A percentile compares a stretch with the other conserved stretches of the same genome.
Conservation (phyloP, 2,797 vertebrate genomes). For the Eulemur albifrons region DNA sequence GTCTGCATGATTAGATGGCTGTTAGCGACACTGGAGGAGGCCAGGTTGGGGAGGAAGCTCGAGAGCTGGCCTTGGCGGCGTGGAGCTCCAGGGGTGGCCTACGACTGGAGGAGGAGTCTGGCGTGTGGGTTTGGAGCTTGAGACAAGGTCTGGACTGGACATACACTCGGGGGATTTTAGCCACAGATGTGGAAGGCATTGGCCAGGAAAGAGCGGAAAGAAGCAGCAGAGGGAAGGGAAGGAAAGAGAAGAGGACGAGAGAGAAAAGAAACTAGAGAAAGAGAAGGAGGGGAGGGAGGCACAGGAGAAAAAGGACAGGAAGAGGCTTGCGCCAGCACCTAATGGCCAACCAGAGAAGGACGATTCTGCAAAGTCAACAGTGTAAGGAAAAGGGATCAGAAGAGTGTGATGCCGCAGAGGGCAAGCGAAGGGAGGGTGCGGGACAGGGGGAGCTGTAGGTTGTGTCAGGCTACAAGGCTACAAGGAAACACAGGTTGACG, state of each 20-base stretch:
- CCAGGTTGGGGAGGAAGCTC: neutral
- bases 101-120: neutral
- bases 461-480: neutral
- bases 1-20: neutral
- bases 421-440: neutral
- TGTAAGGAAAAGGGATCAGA: neutral
- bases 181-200: neutral
- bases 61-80: fast-evolving
- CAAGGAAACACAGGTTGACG: neutral
- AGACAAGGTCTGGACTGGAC: neutral
- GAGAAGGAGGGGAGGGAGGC: no score
- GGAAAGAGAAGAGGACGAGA: neutral
- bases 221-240: neutral
- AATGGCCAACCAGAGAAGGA: neutral
- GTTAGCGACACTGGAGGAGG: neutral
- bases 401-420: neutral
- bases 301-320: neutral
- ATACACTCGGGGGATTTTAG: neutral
- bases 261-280: neutral
- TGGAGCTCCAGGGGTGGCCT: neutral
- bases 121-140: neutral
- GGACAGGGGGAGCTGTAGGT: neutral
- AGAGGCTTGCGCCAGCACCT: no score
- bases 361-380: neutral
- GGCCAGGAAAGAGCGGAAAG: neutral